Evolutionary conservation across 2,888 invertebrate genomes (phyloP).

Genomic region (Podotricha telesiphe): DNA sequence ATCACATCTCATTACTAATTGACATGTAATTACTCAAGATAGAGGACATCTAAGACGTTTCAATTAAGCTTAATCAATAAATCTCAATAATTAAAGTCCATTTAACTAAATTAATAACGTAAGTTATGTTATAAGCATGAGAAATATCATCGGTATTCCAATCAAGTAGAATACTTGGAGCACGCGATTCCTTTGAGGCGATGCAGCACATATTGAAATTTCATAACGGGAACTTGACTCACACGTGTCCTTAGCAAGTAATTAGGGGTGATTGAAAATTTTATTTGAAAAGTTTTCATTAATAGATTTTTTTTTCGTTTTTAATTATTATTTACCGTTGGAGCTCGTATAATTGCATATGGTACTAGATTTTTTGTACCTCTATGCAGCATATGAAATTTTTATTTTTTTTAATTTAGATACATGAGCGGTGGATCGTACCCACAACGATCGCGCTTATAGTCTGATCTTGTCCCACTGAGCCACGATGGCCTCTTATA

Average conservation of each 20-base stretch:
- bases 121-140: slow-evolving; percentile 24
- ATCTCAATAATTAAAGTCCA: slow-evolving; percentile 7
- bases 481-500: too few species aligned
- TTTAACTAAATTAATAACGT: slow-evolving; percentile 19
- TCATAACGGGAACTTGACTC: slow-evolving; percentile 37
- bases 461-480: too few species aligned
- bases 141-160: slow-evolving; percentile 38
- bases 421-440: too few species aligned
- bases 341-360: too few species aligned
- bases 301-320: too few species aligned
- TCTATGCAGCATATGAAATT: too few species aligned
- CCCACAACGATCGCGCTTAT: too few species aligned
- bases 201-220: slow-evolving; percentile 40
- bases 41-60: not conserved
- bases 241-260: slow-evolving; percentile 22
- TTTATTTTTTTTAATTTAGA: too few species aligned
- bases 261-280: slow-evolving; percentile 16
- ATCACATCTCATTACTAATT: not conserved
- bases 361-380: too few species aligned
- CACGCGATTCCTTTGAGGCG: slow-evolving; percentile 40
- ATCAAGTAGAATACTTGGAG: slow-evolving; percentile 30
- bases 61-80: slow-evolving; percentile 2
- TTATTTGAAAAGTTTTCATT: not conserved
- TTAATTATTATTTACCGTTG: too few species aligned
- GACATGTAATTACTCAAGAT: not conserved